Percentiles rank a stretch among this genome's conserved stretches.
phyloP scores from a whole-genome alignment of 2,797 vertebrate genomes.

The Hozukius guyotensis region DNA sequence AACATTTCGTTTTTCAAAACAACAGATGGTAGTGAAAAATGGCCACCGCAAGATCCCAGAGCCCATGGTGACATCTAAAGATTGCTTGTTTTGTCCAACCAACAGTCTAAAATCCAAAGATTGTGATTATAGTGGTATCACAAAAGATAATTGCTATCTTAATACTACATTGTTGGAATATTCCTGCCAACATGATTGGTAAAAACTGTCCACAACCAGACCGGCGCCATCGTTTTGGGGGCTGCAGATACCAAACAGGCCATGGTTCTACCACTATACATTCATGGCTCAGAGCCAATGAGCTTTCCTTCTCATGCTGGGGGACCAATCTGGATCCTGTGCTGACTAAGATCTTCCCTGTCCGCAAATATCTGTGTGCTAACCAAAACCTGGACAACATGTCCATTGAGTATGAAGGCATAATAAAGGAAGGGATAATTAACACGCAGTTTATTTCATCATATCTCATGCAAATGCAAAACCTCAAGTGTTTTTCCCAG shows the following conservation, averaged over 20 bases:
- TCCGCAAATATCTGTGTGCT: slow-evolving; percentile 28
- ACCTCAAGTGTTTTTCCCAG: slow-evolving; percentile 29
- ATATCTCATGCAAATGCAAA: slow-evolving; percentile 46
- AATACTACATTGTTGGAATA: not conserved
- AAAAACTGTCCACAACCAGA: not conserved
- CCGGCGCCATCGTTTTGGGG: not conserved
- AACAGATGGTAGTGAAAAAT: not conserved
- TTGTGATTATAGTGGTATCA: not conserved
- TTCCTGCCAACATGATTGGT: not conserved
- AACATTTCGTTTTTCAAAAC: not conserved
- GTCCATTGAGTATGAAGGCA: not conserved
- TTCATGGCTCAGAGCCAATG: slow-evolving; percentile 51
- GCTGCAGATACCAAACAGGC: slow-evolving; percentile 14
- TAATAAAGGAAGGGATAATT: not conserved
- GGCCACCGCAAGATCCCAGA: not conserved
- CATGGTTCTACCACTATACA: slow-evolving; percentile 28
- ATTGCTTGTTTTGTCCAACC: not conserved
- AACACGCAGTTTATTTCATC: not conserved
- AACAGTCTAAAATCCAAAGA: not conserved
- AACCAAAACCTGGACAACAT: slow-evolving; percentile 39
- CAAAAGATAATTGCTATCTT: not conserved
- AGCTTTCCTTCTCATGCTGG: slow-evolving; percentile 65
- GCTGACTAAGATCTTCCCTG: slow-evolving; percentile 69
- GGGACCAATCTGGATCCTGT: slow-evolving; percentile 78
- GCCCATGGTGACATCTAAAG: not conserved